Conservation (phyloP, 2,888 invertebrate species). For the Apodemia duryi region DNA sequence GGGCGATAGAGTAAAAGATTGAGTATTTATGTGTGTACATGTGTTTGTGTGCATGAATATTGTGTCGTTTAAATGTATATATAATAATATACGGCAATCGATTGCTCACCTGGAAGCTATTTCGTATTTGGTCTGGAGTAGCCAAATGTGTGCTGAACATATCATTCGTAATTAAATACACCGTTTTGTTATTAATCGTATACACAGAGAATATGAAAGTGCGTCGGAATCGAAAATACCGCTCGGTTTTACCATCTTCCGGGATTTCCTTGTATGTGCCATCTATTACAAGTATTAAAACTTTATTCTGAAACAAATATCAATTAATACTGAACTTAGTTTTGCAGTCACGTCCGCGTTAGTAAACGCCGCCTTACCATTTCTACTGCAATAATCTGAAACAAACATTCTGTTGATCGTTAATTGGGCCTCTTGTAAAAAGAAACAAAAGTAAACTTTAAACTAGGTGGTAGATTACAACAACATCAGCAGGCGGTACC, state of each 20-base stretch:
- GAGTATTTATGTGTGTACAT: neutral
- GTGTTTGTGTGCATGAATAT: neutral
- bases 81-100: no score
- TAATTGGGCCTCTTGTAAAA: no score
- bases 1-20: no score
- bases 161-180: constrained; percentile 49
- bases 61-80: no score
- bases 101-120: constrained; percentile 53
- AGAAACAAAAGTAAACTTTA: no score
- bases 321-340: neutral
- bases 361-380: no score
- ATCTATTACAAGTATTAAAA: constrained; percentile 46
- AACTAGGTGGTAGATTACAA: no score
- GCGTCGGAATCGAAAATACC: constrained; percentile 49
- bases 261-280: constrained; percentile 51
- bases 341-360: no score
- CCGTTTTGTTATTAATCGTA: constrained; percentile 28
- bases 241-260: constrained; percentile 22
- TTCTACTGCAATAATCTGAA: no score
- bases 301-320: constrained; percentile 40
- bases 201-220: constrained; percentile 46
- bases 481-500: no score
- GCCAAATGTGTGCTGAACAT: constrained; percentile 46
- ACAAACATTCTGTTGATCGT: no score
- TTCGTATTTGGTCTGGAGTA: constrained; percentile 39